Conservation (phyloP, 1,140 invertebrate genomes). For the Zaprionus camerounensis region DNA sequence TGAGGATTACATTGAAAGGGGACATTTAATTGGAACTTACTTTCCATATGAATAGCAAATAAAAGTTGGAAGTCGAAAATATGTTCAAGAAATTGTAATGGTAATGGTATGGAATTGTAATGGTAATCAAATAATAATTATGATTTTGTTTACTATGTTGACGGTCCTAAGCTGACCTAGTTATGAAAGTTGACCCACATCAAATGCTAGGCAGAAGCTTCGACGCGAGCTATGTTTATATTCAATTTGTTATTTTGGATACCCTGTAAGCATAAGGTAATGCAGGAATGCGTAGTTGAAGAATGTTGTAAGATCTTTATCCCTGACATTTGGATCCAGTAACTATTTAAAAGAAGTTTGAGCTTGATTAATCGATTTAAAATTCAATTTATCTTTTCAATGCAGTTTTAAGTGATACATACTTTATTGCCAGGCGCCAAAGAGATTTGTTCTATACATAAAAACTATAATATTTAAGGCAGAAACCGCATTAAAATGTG, state of each 20-base stretch:
- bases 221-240: no score
- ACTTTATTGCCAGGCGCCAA: no score
- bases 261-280: no score
- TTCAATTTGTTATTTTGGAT: no score
- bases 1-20: slow-evolving; percentile 1
- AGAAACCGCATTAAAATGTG: background rate
- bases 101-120: background rate
- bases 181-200: background rate
- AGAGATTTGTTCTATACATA: background rate
- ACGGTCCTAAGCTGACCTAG: background rate
- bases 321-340: no score
- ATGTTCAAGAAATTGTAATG: background rate
- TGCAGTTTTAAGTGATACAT: no score
- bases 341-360: no score
- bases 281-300: no score
- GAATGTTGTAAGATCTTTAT: no score
- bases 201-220: background rate
- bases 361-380: no score
- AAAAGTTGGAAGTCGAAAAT: background rate
- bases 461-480: background rate
- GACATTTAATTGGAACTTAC: background rate
- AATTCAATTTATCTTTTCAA: no score
- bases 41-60: slow-evolving; percentile 6
- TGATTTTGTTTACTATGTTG: background rate
- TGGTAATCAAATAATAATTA: background rate